A percentile compares a stretch with the other conserved stretches of the same genome.
These are phyloP conservation scores for Paradoxurus hermaphroditus DNA, from an alignment of 2,113 vertebrate species.

Conservation along the genomic window DNA sequence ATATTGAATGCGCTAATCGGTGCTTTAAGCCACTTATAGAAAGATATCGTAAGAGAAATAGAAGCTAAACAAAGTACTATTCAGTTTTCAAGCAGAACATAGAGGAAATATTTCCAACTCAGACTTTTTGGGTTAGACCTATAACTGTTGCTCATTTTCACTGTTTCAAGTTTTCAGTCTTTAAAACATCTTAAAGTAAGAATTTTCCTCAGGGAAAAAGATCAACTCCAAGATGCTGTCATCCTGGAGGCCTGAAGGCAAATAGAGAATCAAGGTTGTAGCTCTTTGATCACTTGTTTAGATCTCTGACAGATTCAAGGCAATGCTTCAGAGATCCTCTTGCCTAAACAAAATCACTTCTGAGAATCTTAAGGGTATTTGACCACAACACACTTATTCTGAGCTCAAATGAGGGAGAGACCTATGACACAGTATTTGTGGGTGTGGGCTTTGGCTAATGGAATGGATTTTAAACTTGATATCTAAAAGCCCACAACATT, in stretches of 20 bases:
- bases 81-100: not conserved
- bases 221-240: not conserved
- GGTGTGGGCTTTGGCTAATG: not conserved
- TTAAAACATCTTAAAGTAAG: constrained; percentile 24
- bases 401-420: not conserved
- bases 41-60: not conserved
- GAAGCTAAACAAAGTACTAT: not conserved
- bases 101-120: not conserved
- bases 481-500: not conserved
- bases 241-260: not conserved
- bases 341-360: not conserved
- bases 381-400: not conserved
- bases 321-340: not conserved
- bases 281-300: not conserved
- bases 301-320: not conserved
- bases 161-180: not conserved
- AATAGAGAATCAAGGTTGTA: not conserved
- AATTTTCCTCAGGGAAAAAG: not conserved
- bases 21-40: not conserved
- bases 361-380: not conserved
- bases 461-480: not conserved
- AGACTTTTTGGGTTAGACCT: not conserved
- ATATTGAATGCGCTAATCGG: not conserved
- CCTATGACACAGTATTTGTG: not conserved
- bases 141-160: not conserved